Evolutionary conservation across 2,113 vertebrate species (phyloP), one percentile per base, ranked within the genome.

Genomic region (Bubo bubo): DNA sequence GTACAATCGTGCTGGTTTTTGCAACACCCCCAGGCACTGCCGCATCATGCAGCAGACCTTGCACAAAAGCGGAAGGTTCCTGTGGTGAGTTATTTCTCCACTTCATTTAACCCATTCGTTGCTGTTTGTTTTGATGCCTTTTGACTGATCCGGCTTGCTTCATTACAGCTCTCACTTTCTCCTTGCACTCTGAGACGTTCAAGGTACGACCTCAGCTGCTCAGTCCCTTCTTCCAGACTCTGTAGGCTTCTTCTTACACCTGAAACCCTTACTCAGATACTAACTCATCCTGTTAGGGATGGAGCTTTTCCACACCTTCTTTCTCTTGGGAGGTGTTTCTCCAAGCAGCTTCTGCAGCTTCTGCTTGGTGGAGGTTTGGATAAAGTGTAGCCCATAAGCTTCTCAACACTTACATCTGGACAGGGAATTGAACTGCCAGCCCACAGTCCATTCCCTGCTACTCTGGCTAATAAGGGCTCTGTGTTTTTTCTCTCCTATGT

Each of bases 1-100:
- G 35, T 49, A 37, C 45, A 47, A 24, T 47, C 3, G 2, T 30
- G 28, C 34, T 86, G 66, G 28, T 89, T 90, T 95, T 76, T 23
- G 35, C 49, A 95, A 91, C 73, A 60, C 7, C 28, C 52, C 22
- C 1, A 0, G n/a, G 35, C 53, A 41, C 22, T 60, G 52, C 70
- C 24, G 20, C 83, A 82, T 75, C 58, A 28, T 7, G 37, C 30
- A 82, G 49, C 66, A 89, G 76, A 47, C 35, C 70, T 72, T 93
- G 84, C 66, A 82, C 50, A 74, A 85, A 95, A 95, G 80, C 85
- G 91, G 86, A 95, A 94, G 86, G 26, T 21, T 94, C 19, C 32
- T 63, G 50, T 4, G 10, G n/a, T 49, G 56, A 88, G 39, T 26
- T 88, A 59, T 88, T 90, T 88, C 76, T 86, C 64, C 60, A 30